Conservation (phyloP, 2,888 invertebrate species). For the Lamellibrachia satsuma region DNA sequence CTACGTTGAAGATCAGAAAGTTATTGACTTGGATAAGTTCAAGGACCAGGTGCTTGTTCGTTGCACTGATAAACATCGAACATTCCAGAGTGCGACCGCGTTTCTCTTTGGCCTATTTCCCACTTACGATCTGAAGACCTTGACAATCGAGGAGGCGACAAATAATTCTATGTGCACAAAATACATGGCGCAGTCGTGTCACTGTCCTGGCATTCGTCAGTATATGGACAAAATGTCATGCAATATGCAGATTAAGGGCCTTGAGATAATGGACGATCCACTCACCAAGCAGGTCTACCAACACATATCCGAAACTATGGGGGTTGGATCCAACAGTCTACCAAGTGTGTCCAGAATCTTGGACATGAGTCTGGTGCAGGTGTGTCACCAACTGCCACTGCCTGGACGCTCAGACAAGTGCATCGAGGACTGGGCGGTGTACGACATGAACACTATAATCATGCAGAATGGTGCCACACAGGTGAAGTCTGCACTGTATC, state of each 20-base stretch:
- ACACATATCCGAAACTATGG: constrained; percentile 78
- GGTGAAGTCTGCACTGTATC: constrained; percentile 35
- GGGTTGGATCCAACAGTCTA: constrained; percentile 75
- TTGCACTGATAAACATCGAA: constrained; percentile 84
- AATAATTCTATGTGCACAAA: constrained; percentile 37
- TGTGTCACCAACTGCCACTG: constrained; percentile 83
- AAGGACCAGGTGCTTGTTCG: constrained; percentile 71
- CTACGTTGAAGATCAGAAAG: constrained; percentile 58
- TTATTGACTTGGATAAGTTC: constrained; percentile 55
- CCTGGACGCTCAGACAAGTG: constrained; percentile 74
- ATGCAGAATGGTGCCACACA: constrained; percentile 41
- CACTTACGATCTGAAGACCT: neutral
- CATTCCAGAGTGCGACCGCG: constrained; percentile 89
- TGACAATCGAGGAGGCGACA: constrained; percentile 29
- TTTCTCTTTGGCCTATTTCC: constrained; percentile 67
- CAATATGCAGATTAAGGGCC: constrained; percentile 30
- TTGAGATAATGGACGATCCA: constrained; percentile 8
- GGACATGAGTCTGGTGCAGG: constrained; percentile 84
- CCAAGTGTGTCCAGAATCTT: constrained; percentile 74
- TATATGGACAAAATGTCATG: constrained; percentile 61
- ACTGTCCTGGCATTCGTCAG: constrained; percentile 77
- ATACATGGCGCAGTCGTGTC: constrained; percentile 69
- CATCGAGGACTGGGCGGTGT: constrained; percentile 44
- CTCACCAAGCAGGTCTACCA: constrained; percentile 52
- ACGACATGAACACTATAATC: constrained; percentile 47